Base-by-base conservation (phyloP, 2,797 vertebrate genomes). In the Trachops cirrhosus region DNA sequence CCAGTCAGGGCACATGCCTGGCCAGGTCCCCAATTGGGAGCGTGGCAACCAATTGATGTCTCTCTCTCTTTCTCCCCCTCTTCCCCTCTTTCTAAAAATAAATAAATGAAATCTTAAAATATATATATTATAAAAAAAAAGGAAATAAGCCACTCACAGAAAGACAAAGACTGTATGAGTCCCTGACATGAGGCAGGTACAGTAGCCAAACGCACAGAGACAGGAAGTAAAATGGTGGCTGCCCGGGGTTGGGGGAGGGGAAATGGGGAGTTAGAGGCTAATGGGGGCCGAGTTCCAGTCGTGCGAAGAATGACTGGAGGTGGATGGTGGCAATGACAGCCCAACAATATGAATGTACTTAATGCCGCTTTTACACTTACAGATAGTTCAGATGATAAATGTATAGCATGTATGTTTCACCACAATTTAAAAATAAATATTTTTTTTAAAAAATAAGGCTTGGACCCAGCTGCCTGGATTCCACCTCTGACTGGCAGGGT, bases 171-270 rank as follows among this genome's bases (percentile, higher is more conserved):
- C 1, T 29, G 6, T 6, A 14, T 2, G n/a, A 29, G 2, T 9
- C 24, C 46, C 64, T 52, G 32, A 5, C 0, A 14, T 1, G 14
- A 78, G 29, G 41, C 18, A 6, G 2, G 19, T 24, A 54, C 8
- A 54, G 10, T 1, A 8, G 59, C 37, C 41, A 52, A 39, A 78
- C 37, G 4, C 4, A 11, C 0, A 26, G 32, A 64, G 90, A 67
- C 54, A 48, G 86, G n/a, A 39, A 0, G n/a, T 1, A 24, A 19
- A 46, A n/a, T 0, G 64, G 44, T 2, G 10, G 37, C 0, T 48
- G 3, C 18, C 3, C 9, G 18, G 26, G 34, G 57, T 6, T 14
- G 19, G 29, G 41, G 10, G 12, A 2, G 9, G 8, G 4, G 1
- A 11, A 21, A n/a, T 2, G 18, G 16, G 9, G 32, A 24, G 8